phyloP scores from a whole-genome alignment of 2,888 invertebrate genomes.

The Brachyptera putata region DNA sequence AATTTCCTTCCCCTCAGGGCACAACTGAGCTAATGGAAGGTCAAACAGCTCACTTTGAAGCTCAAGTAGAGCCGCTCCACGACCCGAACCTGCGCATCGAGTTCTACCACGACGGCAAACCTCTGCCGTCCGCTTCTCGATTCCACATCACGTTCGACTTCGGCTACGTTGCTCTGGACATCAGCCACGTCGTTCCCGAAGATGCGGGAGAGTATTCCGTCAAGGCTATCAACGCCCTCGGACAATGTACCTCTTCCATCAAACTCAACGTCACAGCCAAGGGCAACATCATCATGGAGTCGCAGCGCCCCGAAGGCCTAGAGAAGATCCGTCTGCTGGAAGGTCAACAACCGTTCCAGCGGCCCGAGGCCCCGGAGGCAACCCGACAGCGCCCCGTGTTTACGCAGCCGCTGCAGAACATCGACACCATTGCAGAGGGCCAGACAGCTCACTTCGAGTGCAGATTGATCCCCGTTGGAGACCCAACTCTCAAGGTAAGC shows the following conservation, averaged over 20 bases:
- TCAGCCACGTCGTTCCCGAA: conserved; percentile 88
- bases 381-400: conserved; percentile 91
- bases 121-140: conserved; percentile 81
- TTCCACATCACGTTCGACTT: conserved; percentile 97
- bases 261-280: conserved; percentile 73
- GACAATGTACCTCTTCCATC: conserved; percentile 81
- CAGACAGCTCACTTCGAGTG: conserved; percentile 95
- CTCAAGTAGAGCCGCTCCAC: conserved; percentile 86
- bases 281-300: conserved; percentile 81
- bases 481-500: conserved; percentile 72
- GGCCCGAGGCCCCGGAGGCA: conserved; percentile 75
- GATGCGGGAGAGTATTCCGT: conserved; percentile 95
- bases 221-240: conserved; percentile 85
- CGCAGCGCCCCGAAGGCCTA: conserved; percentile 90
- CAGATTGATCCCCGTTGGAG: conserved; percentile 88
- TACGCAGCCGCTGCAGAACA: conserved; percentile 88
- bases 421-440: conserved; percentile 81
- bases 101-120: conserved; percentile 89
- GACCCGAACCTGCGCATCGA: conserved; percentile 86
- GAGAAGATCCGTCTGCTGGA: conserved; percentile 89
- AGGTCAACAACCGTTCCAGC: conserved; percentile 70
- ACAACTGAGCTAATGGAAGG: conserved; percentile 87
- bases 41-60: conserved; percentile 92
- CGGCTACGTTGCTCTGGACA: conserved; percentile 94
- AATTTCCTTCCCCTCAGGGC: conserved; percentile 51